Percentiles rank a stretch among this genome's conserved stretches.
Conservation (phyloP, 2,888 invertebrate species). For the Barypeithes pellucidus region DNA sequence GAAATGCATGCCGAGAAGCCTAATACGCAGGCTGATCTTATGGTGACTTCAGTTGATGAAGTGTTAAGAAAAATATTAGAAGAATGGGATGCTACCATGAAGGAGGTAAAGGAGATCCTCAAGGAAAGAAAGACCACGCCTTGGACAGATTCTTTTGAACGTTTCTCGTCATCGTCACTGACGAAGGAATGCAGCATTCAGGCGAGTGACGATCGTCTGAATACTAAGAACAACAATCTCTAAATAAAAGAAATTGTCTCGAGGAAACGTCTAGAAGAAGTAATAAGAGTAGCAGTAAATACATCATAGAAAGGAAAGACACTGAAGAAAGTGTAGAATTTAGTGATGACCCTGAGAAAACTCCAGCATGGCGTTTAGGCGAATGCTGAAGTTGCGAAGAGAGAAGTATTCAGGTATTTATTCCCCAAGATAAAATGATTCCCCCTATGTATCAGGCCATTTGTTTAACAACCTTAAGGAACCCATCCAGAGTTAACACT, state of each 20-base stretch:
- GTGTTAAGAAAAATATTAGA: too few relatives aligned
- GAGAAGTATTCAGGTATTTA: neutral
- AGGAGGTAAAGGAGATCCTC: neutral
- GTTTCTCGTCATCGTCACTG: neutral
- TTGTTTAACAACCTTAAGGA: slow-evolving; percentile 9
- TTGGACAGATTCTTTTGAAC: too few relatives aligned
- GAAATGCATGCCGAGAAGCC: too few relatives aligned
- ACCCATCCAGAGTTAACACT: slow-evolving; percentile 19
- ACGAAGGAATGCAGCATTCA: neutral
- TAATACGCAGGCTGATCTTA: too few relatives aligned
- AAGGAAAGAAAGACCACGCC: too few relatives aligned
- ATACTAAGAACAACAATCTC: neutral
- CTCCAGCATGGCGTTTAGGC: too few relatives aligned
- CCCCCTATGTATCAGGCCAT: neutral
- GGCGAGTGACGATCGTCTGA: neutral
- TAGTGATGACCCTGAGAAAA: too few relatives aligned
- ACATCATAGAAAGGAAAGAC: too few relatives aligned
- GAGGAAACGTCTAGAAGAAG: neutral
- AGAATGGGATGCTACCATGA: too few relatives aligned
- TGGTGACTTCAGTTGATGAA: too few relatives aligned
- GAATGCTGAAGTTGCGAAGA: too few relatives aligned
- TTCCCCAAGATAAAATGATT: slow-evolving; percentile 7
- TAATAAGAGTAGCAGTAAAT: neutral
- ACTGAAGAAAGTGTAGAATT: too few relatives aligned
- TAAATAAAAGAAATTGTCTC: neutral